These are phyloP conservation scores for Chromobotia macracanthus DNA, from an alignment of 2,797 vertebrate species.

Conservation along the genomic window DNA sequence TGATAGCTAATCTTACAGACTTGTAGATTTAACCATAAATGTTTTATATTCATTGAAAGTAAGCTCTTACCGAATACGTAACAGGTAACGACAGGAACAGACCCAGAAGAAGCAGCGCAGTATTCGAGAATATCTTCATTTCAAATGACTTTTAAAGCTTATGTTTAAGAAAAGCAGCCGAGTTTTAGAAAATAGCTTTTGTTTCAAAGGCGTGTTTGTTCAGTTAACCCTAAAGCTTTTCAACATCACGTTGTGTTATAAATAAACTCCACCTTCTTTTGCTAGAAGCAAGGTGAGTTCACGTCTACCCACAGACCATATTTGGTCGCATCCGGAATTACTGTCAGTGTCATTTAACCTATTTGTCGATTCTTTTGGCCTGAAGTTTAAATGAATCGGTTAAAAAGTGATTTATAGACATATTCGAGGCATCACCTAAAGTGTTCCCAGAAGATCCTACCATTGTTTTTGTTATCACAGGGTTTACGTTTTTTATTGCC, in stretches of 20 bases:
- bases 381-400: background rate
- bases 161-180: background rate
- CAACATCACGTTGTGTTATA: background rate
- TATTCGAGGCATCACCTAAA: too few species aligned
- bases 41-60: background rate
- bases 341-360: background rate
- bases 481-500: too few species aligned
- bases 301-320: background rate
- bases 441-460: too few species aligned
- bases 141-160: constrained; percentile 2
- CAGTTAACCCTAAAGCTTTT: background rate
- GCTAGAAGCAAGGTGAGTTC: background rate
- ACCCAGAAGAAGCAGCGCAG: constrained; percentile 36
- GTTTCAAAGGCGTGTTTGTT: background rate
- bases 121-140: constrained; percentile 38
- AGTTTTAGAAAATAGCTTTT: background rate
- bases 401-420: background rate
- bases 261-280: background rate
- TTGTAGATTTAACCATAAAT: background rate
- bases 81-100: constrained; percentile 55
- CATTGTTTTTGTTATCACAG: too few species aligned
- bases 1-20: background rate
- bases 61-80: constrained; percentile 50
- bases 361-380: background rate
- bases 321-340: background rate